A percentile compares a stretch with the other conserved stretches of the same genome.
Conservation (phyloP, 2,113 vertebrate genomes). For the Ailurus styani region DNA sequence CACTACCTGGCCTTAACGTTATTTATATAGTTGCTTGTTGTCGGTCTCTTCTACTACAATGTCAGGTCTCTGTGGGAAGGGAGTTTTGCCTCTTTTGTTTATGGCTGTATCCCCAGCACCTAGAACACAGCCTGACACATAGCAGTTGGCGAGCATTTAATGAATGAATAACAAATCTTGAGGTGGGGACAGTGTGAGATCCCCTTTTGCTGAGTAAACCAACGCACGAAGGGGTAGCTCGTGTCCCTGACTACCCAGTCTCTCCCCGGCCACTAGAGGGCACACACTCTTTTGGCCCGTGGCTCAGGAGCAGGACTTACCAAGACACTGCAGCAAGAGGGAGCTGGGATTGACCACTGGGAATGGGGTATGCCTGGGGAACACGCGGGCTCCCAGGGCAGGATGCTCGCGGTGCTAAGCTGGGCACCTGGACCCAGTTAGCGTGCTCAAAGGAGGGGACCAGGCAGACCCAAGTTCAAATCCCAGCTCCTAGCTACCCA, state of each 20-base stretch:
- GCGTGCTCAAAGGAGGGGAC: neutral
- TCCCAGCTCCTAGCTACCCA: neutral
- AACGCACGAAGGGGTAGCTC: neutral
- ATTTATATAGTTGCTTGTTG: neutral
- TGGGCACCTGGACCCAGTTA: neutral
- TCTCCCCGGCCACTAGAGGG: conserved; percentile 58
- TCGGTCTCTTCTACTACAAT: neutral
- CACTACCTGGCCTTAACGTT: neutral
- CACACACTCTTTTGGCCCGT: neutral
- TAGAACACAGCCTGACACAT: conserved; percentile 1
- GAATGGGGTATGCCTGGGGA: too few species aligned
- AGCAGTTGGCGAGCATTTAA: neutral
- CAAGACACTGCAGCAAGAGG: neutral
- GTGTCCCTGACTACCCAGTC: neutral
- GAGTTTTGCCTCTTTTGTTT: neutral
- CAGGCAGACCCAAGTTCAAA: neutral
- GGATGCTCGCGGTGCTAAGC: neutral
- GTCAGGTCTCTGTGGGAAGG: neutral
- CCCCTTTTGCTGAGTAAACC: conserved; percentile 13
- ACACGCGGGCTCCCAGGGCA: neutral
- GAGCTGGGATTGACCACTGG: neutral
- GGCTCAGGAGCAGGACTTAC: neutral
- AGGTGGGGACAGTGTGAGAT: neutral
- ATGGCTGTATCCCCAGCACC: neutral
- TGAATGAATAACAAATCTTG: neutral